These are phyloP conservation scores for Tiphia femorata DNA, from an alignment of 2,888 invertebrate genomes.

Conservation along the genomic window DNA sequence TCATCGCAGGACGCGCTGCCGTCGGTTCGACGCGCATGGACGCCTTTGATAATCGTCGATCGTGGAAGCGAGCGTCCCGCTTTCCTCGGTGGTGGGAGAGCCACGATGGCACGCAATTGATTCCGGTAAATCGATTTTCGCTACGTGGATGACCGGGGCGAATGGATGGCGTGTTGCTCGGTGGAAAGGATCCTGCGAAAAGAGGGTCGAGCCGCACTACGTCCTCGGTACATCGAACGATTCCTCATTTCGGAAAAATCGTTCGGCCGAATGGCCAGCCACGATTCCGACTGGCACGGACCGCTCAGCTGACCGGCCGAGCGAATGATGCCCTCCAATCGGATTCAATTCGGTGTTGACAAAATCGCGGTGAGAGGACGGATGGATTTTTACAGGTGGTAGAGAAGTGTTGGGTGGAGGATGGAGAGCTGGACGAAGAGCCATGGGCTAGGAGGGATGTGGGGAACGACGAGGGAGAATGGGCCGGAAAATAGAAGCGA, in stretches of 20 bases:
- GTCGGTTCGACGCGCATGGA: conserved; percentile 32
- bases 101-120: conserved; percentile 9
- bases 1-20: conserved; percentile 42
- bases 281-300: conserved; percentile 7
- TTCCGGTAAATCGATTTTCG: conserved; percentile 32
- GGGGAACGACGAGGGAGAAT: no score
- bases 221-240: not conserved
- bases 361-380: no score
- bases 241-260: conserved; percentile 20
- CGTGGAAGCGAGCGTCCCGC: conserved; percentile 7
- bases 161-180: not conserved
- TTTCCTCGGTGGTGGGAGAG: not conserved
- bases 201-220: not conserved
- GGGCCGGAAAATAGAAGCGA: no score
- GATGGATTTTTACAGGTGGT: no score
- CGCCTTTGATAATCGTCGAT: conserved; percentile 43
- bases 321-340: conserved; percentile 17
- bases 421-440: no score
- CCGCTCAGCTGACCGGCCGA: conserved; percentile 9
- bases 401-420: no score
- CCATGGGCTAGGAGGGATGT: no score
- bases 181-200: not conserved
- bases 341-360: no score
- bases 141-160: not conserved
- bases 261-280: conserved; percentile 26